These are phyloP conservation scores for Sebastes minor DNA, from an alignment of 2,797 vertebrate genomes.

Conservation along the genomic window DNA sequence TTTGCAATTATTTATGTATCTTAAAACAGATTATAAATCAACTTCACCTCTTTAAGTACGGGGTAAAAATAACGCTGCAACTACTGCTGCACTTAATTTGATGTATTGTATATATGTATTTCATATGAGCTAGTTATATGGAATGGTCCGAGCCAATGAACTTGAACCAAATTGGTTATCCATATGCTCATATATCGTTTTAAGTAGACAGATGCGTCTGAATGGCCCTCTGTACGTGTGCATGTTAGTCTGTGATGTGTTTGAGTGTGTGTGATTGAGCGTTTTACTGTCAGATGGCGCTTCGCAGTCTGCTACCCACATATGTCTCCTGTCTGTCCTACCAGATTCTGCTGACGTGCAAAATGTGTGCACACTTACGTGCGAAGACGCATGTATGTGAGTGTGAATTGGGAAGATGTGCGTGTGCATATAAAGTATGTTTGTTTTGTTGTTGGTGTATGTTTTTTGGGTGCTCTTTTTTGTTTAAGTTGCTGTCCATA, in stretches of 20 bases:
- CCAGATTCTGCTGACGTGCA: slow-evolving; percentile 45
- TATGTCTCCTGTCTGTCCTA: slow-evolving; percentile 45
- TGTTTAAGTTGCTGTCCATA: not conserved
- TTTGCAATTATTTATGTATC: not conserved
- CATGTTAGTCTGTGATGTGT: not conserved
- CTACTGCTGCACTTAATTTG: not conserved
- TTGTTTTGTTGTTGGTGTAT: not conserved
- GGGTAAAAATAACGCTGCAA: not conserved
- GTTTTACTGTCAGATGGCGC: slow-evolving; percentile 20
- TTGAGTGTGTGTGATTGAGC: not conserved
- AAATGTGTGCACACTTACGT: not conserved
- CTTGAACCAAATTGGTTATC: slow-evolving; percentile 7
- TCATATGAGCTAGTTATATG: not conserved
- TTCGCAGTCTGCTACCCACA: slow-evolving; percentile 36
- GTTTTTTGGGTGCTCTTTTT: not conserved
- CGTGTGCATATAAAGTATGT: not conserved
- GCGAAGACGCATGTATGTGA: not conserved
- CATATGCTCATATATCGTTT: not conserved
- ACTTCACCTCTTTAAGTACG: not conserved
- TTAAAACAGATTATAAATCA: not conserved
- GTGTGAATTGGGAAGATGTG: not conserved
- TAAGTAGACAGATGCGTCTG: slow-evolving; percentile 46
- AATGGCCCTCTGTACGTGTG: slow-evolving; percentile 3
- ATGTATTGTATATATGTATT: not conserved
- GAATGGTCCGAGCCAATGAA: slow-evolving; percentile 10